Conservation (phyloP, 2,113 vertebrate genomes). For the Cephalopterus ornatus region DNA sequence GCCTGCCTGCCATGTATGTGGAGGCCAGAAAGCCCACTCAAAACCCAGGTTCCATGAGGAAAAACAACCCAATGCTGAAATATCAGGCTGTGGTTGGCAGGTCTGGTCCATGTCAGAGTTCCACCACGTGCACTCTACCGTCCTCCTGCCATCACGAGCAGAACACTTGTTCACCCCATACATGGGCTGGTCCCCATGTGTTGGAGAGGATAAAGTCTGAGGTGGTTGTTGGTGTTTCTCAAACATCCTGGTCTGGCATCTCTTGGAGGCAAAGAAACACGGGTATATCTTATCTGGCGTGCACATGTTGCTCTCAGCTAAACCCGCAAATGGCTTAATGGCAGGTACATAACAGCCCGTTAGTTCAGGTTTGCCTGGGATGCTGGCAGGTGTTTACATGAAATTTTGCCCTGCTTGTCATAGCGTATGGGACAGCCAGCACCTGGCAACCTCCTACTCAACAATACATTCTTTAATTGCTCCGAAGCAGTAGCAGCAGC, state of each 20-base stretch:
- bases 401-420: slow-evolving; percentile 63
- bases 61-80: neutral
- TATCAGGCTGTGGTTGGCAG: neutral
- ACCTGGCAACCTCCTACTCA: slow-evolving; percentile 75
- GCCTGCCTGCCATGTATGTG: neutral
- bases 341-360: slow-evolving; percentile 64
- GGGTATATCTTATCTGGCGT: neutral
- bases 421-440: slow-evolving; percentile 45
- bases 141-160: neutral
- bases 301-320: slow-evolving; percentile 49
- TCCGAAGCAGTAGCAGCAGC: slow-evolving; percentile 43
- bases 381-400: slow-evolving; percentile 73
- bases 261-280: neutral
- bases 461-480: slow-evolving; percentile 68
- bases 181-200: neutral
- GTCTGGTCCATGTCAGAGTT: neutral
- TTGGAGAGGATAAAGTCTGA: neutral
- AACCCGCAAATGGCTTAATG: slow-evolving; percentile 60
- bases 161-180: neutral
- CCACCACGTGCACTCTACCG: rapidly evolving
- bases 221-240: neutral
- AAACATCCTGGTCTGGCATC: neutral
- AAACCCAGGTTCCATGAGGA: neutral
- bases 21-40: neutral
- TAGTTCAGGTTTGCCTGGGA: slow-evolving; percentile 54